These are phyloP conservation scores for Pollicipes pollicipes DNA, from an alignment of 1,140 invertebrate species.

Conservation along the genomic window DNA sequence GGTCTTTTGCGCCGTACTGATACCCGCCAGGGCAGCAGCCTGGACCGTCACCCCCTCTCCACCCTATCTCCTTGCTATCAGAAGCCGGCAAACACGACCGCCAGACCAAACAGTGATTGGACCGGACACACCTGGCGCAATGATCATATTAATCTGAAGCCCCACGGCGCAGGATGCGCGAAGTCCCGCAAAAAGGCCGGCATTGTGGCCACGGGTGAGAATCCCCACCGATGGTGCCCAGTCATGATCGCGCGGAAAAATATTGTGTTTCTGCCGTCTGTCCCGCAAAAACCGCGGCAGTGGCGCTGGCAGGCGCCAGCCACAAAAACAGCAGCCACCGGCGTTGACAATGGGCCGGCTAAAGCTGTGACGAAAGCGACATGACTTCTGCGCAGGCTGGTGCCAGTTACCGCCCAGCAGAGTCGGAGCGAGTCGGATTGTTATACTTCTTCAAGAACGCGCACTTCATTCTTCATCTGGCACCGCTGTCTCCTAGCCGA, in stretches of 20 bases:
- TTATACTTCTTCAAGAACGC: no score
- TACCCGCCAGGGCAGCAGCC: no score
- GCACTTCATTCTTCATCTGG: no score
- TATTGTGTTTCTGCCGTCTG: neutral
- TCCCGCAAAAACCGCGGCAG: neutral
- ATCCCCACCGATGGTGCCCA: neutral
- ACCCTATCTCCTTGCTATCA: neutral
- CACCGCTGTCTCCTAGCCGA: no score
- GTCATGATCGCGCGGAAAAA: neutral
- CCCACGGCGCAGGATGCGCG: neutral
- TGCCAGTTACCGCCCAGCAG: no score
- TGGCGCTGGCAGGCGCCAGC: neutral
- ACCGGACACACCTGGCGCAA: neutral
- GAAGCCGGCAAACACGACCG: neutral
- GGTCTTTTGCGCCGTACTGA: no score
- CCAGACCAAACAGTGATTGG: neutral
- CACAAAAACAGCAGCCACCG: neutral
- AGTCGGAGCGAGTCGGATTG: no score
- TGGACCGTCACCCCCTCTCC: no score
- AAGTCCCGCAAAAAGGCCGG: neutral
- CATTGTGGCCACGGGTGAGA: neutral
- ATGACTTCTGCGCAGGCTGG: neutral
- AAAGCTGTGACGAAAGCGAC: neutral
- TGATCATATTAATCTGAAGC: constrained; percentile 2
- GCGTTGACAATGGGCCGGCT: neutral